phyloP scores from a whole-genome alignment of 2,888 invertebrate species.

The Apoda limacodes region DNA sequence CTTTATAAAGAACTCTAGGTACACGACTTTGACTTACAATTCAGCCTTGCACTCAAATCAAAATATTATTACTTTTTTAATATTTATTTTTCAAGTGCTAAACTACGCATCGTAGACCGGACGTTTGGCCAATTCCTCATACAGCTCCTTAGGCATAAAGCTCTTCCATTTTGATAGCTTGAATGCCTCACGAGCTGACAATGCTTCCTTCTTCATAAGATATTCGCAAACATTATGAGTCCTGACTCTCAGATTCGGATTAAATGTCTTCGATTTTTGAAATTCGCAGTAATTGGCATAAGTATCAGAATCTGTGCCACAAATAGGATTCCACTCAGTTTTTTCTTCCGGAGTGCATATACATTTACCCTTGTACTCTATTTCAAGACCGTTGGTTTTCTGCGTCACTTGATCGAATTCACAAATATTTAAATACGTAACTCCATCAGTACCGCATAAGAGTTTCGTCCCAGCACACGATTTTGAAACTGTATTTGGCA shows the following conservation, averaged over 20 bases:
- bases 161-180: background rate
- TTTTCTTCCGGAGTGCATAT: conserved; percentile 15
- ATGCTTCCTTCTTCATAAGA: conserved; percentile 1
- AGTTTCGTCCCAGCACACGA: no score
- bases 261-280: conserved; percentile 10
- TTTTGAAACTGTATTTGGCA: no score
- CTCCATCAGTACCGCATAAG: conserved; percentile 22
- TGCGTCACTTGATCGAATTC: conserved; percentile 21
- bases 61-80: background rate
- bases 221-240: conserved; percentile 5
- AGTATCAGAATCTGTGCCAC: conserved; percentile 21
- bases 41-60: no score
- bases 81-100: background rate
- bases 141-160: background rate
- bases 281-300: conserved; percentile 24
- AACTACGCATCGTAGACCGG: background rate
- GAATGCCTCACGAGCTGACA: conserved; percentile 3
- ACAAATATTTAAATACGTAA: conserved; percentile 21
- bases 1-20: no score
- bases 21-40: no score
- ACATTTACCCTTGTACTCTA: conserved; percentile 12
- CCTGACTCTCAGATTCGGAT: conserved; percentile 1
- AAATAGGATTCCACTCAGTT: conserved; percentile 23
- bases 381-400: conserved; percentile 15
- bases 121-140: conserved; percentile 1